Evolutionary conservation across 2,888 invertebrate genomes (phyloP).

Genomic region (Pseudeuparius sepicola): DNA sequence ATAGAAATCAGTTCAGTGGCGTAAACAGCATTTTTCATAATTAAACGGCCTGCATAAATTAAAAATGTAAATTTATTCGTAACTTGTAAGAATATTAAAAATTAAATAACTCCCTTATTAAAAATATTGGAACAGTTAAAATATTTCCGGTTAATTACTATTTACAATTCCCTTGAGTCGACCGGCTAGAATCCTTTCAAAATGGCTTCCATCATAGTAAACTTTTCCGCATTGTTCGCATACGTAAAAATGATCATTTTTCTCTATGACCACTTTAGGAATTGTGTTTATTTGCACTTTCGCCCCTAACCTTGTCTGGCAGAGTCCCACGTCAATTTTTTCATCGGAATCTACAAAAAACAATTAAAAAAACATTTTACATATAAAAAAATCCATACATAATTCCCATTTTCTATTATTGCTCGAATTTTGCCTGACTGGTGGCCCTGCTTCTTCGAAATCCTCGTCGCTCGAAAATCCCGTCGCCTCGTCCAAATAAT

Average conservation of each 20-base stretch:
- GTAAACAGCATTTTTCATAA: too few species aligned
- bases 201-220: slow-evolving; percentile 54
- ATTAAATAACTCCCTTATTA: too few species aligned
- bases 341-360: slow-evolving; percentile 31
- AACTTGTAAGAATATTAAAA: too few species aligned
- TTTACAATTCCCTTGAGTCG: slow-evolving; percentile 34
- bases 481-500: slow-evolving; percentile 32
- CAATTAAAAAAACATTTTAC: background rate
- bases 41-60: too few species aligned
- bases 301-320: slow-evolving; percentile 46
- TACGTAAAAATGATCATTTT: slow-evolving; percentile 48
- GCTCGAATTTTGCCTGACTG: slow-evolving; percentile 10
- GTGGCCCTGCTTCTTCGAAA: slow-evolving; percentile 27
- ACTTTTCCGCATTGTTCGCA: slow-evolving; percentile 67
- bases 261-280: slow-evolving; percentile 31
- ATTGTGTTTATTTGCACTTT: slow-evolving; percentile 44
- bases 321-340: slow-evolving; percentile 36
- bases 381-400: slow-evolving; percentile 27
- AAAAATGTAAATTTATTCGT: too few species aligned
- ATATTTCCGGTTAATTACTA: slow-evolving; percentile 20
- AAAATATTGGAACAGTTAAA: too few species aligned
- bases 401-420: slow-evolving; percentile 34
- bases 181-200: slow-evolving; percentile 32
- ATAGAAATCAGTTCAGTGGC: too few species aligned
- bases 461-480: slow-evolving; percentile 38